Evolutionary conservation across 1,140 invertebrate species (phyloP).

Genomic region (Lucilia cuprina): DNA sequence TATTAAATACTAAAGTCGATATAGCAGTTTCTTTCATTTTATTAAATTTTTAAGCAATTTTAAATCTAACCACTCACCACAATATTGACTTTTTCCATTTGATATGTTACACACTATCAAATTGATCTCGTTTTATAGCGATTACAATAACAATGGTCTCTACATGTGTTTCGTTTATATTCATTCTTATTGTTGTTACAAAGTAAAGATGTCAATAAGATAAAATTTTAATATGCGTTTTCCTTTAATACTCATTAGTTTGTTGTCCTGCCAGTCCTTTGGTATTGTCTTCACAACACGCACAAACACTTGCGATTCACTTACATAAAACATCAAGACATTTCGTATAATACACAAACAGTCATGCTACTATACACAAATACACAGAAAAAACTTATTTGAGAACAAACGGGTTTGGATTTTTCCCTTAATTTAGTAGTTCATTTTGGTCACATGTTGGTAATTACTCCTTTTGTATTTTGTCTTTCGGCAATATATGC

Average conservation of each 20-base stretch:
- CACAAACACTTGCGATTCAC: neutral
- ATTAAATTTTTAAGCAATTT: neutral
- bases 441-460: conserved; percentile 18
- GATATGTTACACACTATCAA: neutral
- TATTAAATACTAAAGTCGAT: too few relatives aligned
- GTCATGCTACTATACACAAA: neutral
- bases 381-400: neutral
- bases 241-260: conserved; percentile 33
- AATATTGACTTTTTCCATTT: neutral
- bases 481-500: neutral
- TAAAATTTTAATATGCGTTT: conserved; percentile 19
- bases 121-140: conserved; percentile 7
- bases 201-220: conserved; percentile 28
- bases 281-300: neutral
- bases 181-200: neutral
- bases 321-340: neutral
- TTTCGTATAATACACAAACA: neutral
- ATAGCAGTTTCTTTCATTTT: too few relatives aligned
- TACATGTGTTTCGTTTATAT: neutral
- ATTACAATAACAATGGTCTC: neutral
- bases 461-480: conserved; percentile 6
- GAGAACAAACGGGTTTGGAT: neutral
- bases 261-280: neutral
- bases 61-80: neutral
- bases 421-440: neutral